These are phyloP conservation scores for Papilio demoleus DNA, from an alignment of 2,888 invertebrate species.

Conservation along the genomic window DNA sequence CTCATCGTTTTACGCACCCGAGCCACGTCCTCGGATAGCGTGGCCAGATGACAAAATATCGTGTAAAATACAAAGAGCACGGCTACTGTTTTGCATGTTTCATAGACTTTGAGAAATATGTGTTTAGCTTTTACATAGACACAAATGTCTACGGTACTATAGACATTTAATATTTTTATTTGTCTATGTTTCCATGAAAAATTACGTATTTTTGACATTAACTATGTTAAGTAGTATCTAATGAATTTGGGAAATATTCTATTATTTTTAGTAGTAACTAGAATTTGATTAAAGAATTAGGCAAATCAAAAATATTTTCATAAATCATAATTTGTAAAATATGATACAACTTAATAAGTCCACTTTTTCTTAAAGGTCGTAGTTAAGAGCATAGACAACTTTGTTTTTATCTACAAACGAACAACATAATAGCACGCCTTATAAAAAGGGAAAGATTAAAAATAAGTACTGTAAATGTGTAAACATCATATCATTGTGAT, in stretches of 20 bases:
- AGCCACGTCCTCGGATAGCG: conserved; percentile 61
- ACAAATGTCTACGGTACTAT: conserved; percentile 34
- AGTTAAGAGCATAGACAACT: too few species aligned
- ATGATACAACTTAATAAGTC: too few species aligned
- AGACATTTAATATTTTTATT: conserved; percentile 32
- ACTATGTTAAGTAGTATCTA: too few species aligned
- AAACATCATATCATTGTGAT: conserved; percentile 11
- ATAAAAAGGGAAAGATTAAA: neutral
- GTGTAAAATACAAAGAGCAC: conserved; percentile 68
- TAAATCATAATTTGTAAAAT: too few species aligned
- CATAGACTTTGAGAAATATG: conserved; percentile 65
- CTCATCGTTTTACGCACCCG: conserved; percentile 60
- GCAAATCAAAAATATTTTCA: too few species aligned
- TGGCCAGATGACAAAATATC: conserved; percentile 73
- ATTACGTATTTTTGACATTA: too few species aligned
- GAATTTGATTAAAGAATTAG: too few species aligned
- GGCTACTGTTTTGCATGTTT: conserved; percentile 64
- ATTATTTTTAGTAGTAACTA: too few species aligned
- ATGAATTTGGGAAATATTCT: too few species aligned
- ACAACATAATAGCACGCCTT: too few species aligned
- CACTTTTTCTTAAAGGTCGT: too few species aligned
- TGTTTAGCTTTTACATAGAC: conserved; percentile 55
- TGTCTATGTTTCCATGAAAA: conserved; percentile 7
- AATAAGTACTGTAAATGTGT: neutral
- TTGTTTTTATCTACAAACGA: too few species aligned